These are phyloP conservation scores for Cantharis lateralis DNA, from an alignment of 2,888 invertebrate species.

Conservation along the genomic window DNA sequence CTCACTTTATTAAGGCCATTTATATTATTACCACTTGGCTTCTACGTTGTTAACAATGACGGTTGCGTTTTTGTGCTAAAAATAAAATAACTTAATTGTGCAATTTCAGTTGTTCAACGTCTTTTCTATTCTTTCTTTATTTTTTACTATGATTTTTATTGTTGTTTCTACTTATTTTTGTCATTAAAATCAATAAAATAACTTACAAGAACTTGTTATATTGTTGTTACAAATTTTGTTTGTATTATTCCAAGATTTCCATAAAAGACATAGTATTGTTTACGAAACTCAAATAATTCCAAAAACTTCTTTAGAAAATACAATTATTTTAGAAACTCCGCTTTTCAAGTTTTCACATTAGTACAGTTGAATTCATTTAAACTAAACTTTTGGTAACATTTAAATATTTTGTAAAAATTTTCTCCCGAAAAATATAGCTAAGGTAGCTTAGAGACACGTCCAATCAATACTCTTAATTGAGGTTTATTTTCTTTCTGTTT, in stretches of 20 bases:
- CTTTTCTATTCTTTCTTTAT: not conserved
- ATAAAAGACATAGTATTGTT: not conserved
- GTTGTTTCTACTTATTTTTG: not conserved
- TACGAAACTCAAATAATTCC: not conserved
- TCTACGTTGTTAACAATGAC: not conserved
- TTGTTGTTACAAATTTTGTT: not conserved
- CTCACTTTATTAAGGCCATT: not conserved
- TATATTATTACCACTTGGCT: not conserved
- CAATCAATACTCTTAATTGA: no score
- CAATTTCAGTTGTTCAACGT: not conserved
- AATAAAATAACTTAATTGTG: not conserved
- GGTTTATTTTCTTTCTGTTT: no score
- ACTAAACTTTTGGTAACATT: not conserved
- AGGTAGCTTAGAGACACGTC: no score
- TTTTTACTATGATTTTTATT: not conserved
- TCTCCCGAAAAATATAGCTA: no score
- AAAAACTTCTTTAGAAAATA: not conserved
- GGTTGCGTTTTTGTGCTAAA: not conserved
- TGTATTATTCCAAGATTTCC: not conserved
- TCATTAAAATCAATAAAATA: not conserved
- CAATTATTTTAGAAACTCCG: not conserved
- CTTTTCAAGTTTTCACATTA: not conserved
- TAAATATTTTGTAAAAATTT: no score
- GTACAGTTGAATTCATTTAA: not conserved
- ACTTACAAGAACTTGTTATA: not conserved